Evolutionary conservation across 2,113 vertebrate species (phyloP).

Genomic region (Dipodomys stephensi): DNA sequence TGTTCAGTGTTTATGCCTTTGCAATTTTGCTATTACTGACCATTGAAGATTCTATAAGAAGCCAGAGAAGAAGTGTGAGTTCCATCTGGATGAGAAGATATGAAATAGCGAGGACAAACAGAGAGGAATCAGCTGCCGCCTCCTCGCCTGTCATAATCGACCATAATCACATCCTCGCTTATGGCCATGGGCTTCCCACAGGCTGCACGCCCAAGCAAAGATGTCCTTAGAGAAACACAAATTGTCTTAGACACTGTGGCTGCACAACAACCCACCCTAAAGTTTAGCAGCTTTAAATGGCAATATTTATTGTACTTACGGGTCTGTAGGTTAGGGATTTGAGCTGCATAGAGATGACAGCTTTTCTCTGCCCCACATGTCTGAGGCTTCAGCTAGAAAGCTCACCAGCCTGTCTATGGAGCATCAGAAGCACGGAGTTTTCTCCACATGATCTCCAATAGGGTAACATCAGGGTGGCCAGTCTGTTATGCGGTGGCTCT

Average conservation of each 20-base stretch:
- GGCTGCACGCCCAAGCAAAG: not conserved
- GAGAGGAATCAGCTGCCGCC: not conserved
- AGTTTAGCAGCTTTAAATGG: not conserved
- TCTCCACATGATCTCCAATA: not conserved
- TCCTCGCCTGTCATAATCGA: not conserved
- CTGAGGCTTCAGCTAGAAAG: not conserved
- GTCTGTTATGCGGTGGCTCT: not conserved
- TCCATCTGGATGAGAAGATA: not conserved
- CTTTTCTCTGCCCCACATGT: not conserved
- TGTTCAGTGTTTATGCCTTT: not conserved
- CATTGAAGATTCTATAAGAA: not conserved
- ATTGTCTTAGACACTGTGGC: not conserved
- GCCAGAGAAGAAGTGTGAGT: not conserved
- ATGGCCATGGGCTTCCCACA: not conserved
- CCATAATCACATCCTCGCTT: not conserved
- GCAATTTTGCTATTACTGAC: not conserved
- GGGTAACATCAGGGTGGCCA: not conserved
- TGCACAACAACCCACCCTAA: not conserved
- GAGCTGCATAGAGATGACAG: not conserved
- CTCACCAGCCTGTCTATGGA: not conserved
- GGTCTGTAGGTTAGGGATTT: not conserved
- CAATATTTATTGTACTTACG: not conserved
- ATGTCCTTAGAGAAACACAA: not conserved
- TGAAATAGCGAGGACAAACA: not conserved
- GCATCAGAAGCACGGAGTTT: not conserved